A percentile compares a stretch with the other conserved stretches of the same genome.
These are phyloP conservation scores for Ibidorhyncha struthersii DNA, from an alignment of 2,113 vertebrate species.

Conservation along the genomic window DNA sequence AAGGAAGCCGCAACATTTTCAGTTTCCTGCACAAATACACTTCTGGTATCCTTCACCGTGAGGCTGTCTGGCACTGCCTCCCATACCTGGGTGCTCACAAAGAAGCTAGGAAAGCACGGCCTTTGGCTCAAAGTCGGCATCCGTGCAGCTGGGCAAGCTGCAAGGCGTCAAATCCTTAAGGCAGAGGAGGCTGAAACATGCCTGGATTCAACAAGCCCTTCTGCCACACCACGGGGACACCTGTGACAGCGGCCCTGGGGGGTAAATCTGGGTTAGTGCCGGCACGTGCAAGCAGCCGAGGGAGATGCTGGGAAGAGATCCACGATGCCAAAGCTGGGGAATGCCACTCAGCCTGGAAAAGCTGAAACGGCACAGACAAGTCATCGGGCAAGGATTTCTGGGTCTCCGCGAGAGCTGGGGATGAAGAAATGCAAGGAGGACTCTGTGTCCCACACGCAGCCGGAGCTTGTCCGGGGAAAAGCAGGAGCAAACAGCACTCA, in stretches of 20 bases:
- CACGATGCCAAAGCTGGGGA: accelerated
- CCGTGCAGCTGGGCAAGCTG: background rate
- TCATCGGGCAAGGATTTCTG: background rate
- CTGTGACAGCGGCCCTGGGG: background rate
- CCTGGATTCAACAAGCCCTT: background rate
- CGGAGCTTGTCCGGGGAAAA: background rate
- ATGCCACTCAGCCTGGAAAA: background rate
- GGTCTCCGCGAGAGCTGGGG: background rate
- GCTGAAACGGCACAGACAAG: accelerated
- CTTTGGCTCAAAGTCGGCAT: background rate
- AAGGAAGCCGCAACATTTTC: background rate
- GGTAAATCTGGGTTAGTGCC: background rate
- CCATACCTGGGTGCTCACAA: background rate
- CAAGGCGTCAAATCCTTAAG: accelerated
- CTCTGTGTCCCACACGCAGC: accelerated
- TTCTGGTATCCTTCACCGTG: background rate
- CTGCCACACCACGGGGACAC: background rate
- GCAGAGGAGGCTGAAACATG: background rate
- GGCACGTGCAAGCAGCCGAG: background rate
- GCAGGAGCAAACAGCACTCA: background rate
- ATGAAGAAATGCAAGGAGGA: background rate
- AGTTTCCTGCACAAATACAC: slow-evolving; percentile 17
- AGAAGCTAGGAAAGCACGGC: background rate
- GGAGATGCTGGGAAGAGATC: background rate
- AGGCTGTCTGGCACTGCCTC: background rate